These are phyloP conservation scores for Dreissena polymorpha DNA, from an alignment of 1,140 invertebrate species.

Conservation along the genomic window DNA sequence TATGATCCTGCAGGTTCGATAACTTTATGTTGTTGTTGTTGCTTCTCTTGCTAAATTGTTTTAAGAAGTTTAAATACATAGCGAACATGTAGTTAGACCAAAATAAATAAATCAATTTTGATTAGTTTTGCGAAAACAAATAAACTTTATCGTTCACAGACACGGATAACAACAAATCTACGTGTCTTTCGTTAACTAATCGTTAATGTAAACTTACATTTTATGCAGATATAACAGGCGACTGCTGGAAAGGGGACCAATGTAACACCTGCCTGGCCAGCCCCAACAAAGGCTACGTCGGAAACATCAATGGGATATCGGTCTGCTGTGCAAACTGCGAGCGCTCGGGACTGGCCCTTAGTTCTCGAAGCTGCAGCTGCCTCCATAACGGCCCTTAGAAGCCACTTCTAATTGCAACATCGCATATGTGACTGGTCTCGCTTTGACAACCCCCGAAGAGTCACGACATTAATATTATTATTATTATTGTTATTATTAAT, in stretches of 20 bases:
- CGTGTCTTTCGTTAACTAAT: not conserved
- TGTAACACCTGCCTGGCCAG: not conserved
- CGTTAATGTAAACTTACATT: not conserved
- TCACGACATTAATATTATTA: too few species aligned
- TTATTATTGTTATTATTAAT: too few species aligned
- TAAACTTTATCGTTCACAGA: not conserved
- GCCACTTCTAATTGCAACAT: too few species aligned
- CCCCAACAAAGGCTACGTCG: conserved; percentile 7
- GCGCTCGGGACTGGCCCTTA: conserved; percentile 3
- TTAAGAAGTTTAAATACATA: not conserved
- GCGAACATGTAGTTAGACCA: too few species aligned
- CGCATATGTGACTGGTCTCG: too few species aligned
- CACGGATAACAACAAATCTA: too few species aligned
- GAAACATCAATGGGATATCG: conserved; percentile 7
- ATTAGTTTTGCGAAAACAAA: too few species aligned
- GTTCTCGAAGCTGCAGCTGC: not conserved
- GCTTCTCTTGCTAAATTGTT: not conserved
- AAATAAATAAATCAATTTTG: too few species aligned
- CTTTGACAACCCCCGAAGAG: too few species aligned
- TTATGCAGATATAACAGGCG: not conserved
- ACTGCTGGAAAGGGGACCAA: too few species aligned
- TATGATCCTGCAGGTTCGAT: not conserved
- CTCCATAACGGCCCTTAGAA: not conserved
- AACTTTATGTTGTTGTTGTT: not conserved
- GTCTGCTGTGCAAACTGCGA: conserved; percentile 9